Base-by-base conservation (phyloP, 2,888 invertebrate genomes). In the Trachelus tabidus region DNA sequence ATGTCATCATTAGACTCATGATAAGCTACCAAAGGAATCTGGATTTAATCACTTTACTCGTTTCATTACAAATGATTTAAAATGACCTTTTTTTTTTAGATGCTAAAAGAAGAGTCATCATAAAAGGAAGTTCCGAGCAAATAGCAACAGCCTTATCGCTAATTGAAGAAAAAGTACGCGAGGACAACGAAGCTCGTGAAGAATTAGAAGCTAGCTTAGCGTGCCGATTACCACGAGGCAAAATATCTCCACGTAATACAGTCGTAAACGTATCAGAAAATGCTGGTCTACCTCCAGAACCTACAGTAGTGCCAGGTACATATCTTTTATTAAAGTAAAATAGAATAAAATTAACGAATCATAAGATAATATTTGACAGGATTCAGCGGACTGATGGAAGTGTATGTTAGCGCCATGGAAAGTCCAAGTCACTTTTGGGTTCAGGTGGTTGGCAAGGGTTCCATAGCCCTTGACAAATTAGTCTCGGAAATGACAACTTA, bases 331-430 rank as follows among this genome's bases (percentile, higher is more conserved):
- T 69, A 6, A 75, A 31, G 71, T 68, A 15, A 56, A 56, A 56
- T 4, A 40, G 2, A 23, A 35, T 4, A 40, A 40, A 1, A 15
- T 40, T 56, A 34, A 77, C 31, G 2, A 56, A 56, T 56, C 2
- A 56, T 56, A 56, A 56, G 68, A 33, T 40, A 73, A 37, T 77
- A 2, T 77, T 73, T 68, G 87, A 30, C 34, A 82, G 79, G 68
- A 77, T 75, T 76, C 78, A 94, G 95, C 79, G 94, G 95, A 1
- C 94, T 94, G 31, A 94, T 97, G 88, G 96, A 98, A 88, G 96
- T 98, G 30, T 98, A 96, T 92, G 96, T 98, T 4, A 97, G 97
- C 0, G 97, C 97, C 0, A 94, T 97, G 81, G 95, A 96, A 23
- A 95, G 95, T 37, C 98, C 98, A 0, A 93, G 92, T 30, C 93